Evolutionary conservation across 2,113 vertebrate species (phyloP).

Genomic region (Vanacampus margaritifer): DNA sequence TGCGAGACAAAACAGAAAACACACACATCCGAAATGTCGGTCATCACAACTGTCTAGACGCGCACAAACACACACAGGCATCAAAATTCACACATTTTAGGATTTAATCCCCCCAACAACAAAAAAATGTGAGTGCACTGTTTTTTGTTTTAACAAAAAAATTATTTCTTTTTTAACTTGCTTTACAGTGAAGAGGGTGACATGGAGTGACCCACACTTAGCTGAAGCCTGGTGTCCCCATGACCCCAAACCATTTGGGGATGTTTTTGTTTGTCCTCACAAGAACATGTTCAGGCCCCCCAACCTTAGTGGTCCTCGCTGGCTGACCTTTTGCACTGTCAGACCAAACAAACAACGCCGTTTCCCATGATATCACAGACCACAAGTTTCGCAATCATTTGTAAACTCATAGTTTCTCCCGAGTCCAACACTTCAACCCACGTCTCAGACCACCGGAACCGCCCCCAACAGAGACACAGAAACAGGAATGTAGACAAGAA

Average conservation of each 20-base stretch:
- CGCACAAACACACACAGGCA: too few species aligned
- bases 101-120: too few species aligned
- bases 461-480: background rate
- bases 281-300: conserved; percentile 31
- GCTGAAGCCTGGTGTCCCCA: background rate
- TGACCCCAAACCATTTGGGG: conserved; percentile 22
- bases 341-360: conserved; percentile 14
- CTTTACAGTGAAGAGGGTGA: background rate
- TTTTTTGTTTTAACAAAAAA: too few species aligned
- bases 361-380: conserved; percentile 36
- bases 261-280: conserved; percentile 56
- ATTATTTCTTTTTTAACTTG: too few species aligned
- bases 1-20: conserved; percentile 39
- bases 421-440: background rate
- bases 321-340: conserved; percentile 27
- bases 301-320: conserved; percentile 33
- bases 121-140: too few species aligned
- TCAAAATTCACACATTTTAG: too few species aligned
- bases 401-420: conserved; percentile 15
- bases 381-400: conserved; percentile 17
- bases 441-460: background rate
- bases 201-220: background rate
- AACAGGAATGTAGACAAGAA: background rate
- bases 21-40: conserved; percentile 12
- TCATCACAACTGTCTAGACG: background rate